Conservation (phyloP, 2,797 vertebrate species). For the Acanthiza pusilla region DNA sequence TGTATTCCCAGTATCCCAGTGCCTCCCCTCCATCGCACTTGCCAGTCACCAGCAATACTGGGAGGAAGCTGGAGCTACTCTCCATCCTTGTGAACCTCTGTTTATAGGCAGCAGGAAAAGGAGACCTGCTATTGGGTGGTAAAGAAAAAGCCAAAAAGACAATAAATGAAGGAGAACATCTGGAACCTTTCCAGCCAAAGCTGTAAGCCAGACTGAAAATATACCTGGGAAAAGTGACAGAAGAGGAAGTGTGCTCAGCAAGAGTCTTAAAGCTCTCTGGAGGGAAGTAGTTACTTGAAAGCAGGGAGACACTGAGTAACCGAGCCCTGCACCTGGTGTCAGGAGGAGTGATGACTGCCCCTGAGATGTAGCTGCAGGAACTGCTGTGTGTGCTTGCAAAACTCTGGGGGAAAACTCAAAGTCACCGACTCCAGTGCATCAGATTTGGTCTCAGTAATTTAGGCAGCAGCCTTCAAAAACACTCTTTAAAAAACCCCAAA, state of each 20-base stretch:
- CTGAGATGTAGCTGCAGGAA: not conserved
- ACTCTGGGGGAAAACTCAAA: not conserved
- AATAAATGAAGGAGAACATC: not conserved
- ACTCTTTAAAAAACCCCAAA: not conserved
- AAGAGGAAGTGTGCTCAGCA: not conserved
- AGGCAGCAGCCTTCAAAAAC: not conserved
- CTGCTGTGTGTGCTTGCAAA: not conserved
- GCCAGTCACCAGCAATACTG: not conserved
- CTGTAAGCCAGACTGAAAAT: not conserved
- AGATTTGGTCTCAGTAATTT: not conserved
- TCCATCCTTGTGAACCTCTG: not conserved
- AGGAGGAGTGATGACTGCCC: not conserved
- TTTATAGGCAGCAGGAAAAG: not conserved
- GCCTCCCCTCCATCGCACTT: not conserved
- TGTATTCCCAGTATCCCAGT: not conserved
- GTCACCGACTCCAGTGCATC: not conserved
- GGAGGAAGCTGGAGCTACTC: not conserved
- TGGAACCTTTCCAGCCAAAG: not conserved
- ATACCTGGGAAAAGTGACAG: not conserved
- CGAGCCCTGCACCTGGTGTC: not conserved
- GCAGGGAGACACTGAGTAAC: not conserved
- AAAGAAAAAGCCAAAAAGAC: not conserved
- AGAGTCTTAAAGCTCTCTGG: not conserved
- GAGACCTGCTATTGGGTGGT: not conserved
- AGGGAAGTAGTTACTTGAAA: not conserved